Evolutionary conservation across 2,797 vertebrate genomes (phyloP).

Genomic region (Tamandua tetradactyla): DNA sequence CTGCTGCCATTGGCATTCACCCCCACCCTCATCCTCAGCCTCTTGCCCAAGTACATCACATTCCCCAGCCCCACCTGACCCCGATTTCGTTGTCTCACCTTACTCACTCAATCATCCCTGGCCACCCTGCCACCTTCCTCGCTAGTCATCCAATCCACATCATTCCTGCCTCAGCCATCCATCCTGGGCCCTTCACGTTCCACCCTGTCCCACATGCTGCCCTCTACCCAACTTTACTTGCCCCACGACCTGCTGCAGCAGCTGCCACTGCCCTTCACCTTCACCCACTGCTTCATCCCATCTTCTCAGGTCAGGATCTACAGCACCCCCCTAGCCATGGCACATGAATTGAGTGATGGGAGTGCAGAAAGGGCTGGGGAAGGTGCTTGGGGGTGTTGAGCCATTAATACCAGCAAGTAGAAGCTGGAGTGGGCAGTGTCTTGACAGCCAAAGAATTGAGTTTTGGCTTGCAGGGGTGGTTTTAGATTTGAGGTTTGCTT

Average conservation of each 20-base stretch:
- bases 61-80: slow-evolving; percentile 91
- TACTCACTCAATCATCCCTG: slow-evolving; percentile 95
- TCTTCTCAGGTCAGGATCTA: slow-evolving; percentile 99
- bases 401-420: slow-evolving; percentile 68
- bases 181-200: slow-evolving; percentile 94
- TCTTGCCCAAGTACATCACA: slow-evolving; percentile 93
- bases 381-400: slow-evolving; percentile 61
- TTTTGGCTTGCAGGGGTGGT: slow-evolving; percentile 74
- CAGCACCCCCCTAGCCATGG: slow-evolving; percentile 98
- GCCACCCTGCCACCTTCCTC: slow-evolving; percentile 95
- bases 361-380: slow-evolving; percentile 44
- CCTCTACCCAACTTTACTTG: slow-evolving; percentile 95
- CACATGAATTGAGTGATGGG: slow-evolving; percentile 88
- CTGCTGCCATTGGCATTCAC: slow-evolving; percentile 93
- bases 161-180: slow-evolving; percentile 97
- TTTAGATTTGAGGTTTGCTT: slow-evolving; percentile 64
- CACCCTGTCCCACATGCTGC: slow-evolving; percentile 95
- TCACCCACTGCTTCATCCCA: slow-evolving; percentile 97
- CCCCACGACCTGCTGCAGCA: slow-evolving; percentile 91
- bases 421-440: slow-evolving; percentile 70
- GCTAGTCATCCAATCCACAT: slow-evolving; percentile 98
- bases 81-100: slow-evolving; percentile 91
- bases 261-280: slow-evolving; percentile 96
- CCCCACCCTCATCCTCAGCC: slow-evolving; percentile 95
- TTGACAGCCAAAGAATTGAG: slow-evolving; percentile 79